A percentile compares a stretch with the other conserved stretches of the same genome.
phyloP scores from a whole-genome alignment of 2,113 vertebrate species.

The Eurystomus gularis region DNA sequence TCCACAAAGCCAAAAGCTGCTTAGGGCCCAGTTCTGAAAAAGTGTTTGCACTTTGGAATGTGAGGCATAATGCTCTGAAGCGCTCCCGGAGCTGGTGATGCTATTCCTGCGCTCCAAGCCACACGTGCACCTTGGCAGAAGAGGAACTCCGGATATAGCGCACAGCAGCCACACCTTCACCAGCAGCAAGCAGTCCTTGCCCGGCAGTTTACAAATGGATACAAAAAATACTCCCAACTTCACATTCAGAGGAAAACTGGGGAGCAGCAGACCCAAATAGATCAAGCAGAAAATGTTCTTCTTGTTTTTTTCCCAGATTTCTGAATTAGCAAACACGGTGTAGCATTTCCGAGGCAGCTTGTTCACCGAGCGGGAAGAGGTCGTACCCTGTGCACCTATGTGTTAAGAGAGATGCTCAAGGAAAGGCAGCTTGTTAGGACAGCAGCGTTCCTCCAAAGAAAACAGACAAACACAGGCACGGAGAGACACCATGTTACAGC shows the following conservation, averaged over 20 bases:
- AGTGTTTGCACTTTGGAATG: not conserved
- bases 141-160: not conserved
- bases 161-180: not conserved
- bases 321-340: not conserved
- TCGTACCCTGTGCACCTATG: accelerated
- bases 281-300: not conserved
- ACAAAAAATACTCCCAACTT: not conserved
- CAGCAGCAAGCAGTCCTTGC: not conserved
- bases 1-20: not conserved
- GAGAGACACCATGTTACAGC: not conserved
- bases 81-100: not conserved
- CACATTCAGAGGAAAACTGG: not conserved
- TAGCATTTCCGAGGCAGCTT: not conserved
- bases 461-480: not conserved
- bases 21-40: not conserved
- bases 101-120: not conserved
- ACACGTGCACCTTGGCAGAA: not conserved
- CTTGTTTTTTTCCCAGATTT: not conserved
- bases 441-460: not conserved
- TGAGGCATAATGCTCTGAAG: not conserved
- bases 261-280: not conserved
- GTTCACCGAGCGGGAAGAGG: not conserved
- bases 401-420: not conserved
- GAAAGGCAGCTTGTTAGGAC: not conserved
- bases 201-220: not conserved